Evolutionary conservation across 2,888 invertebrate species (phyloP).

Genomic region (Monochamus alternatus): DNA sequence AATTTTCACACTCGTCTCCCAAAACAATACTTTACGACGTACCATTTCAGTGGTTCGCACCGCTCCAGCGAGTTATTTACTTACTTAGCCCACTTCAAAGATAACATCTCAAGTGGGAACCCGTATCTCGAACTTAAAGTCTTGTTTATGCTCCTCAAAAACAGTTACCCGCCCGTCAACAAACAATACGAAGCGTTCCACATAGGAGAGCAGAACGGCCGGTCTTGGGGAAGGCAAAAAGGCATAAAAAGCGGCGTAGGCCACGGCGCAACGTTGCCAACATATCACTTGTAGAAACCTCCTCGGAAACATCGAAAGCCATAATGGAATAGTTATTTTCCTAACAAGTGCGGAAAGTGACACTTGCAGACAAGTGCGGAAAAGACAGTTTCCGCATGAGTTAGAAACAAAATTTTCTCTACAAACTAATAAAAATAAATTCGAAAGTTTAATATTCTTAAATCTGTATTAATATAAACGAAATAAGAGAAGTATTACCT

Average conservation of each 20-base stretch:
- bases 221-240: conserved; percentile 41
- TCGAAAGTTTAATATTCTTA: too few relatives aligned
- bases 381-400: too few relatives aligned
- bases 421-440: too few relatives aligned
- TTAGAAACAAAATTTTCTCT: too few relatives aligned
- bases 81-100: conserved; percentile 8
- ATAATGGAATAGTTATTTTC: too few relatives aligned
- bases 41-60: conserved; percentile 4
- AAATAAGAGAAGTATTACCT: too few relatives aligned
- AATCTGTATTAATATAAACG: too few relatives aligned
- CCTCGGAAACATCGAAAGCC: too few relatives aligned
- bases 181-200: conserved; percentile 22
- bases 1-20: background rate
- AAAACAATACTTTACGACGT: background rate
- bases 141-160: conserved; percentile 4
- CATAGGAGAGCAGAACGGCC: conserved; percentile 31
- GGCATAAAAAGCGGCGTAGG: conserved; percentile 13
- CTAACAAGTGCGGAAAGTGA: too few relatives aligned
- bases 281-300: background rate
- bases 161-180: conserved; percentile 23
- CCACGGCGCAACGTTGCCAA: background rate
- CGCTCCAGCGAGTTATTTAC: conserved; percentile 1
- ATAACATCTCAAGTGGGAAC: conserved; percentile 10
- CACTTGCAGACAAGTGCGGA: too few relatives aligned
- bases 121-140: conserved; percentile 1